Evolutionary conservation across 2,888 invertebrate genomes (phyloP).

Genomic region (Cryptus armator): DNA sequence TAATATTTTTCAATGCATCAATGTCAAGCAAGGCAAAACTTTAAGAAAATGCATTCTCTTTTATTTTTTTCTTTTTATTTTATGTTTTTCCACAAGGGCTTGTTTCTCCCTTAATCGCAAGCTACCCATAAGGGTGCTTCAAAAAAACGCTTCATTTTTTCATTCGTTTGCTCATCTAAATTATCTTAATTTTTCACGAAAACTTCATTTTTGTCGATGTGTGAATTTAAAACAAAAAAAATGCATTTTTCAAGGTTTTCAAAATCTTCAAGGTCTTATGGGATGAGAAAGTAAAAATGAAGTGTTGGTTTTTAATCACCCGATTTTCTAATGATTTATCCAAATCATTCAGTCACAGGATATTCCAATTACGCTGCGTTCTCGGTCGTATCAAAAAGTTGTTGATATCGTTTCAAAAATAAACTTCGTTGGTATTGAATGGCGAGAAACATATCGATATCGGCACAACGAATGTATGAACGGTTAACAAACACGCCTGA

Average conservation of each 20-base stretch:
- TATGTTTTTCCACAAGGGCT: background rate
- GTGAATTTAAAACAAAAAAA: too few species aligned
- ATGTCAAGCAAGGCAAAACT: background rate
- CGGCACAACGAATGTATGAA: background rate
- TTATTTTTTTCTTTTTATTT: background rate
- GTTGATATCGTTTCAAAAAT: background rate
- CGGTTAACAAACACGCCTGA: background rate
- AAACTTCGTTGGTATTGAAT: background rate
- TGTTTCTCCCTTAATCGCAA: background rate
- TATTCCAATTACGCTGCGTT: background rate
- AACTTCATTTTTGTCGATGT: too few species aligned
- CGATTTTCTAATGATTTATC: background rate
- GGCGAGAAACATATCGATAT: background rate
- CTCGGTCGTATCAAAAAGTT: background rate
- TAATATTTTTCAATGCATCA: background rate
- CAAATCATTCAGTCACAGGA: background rate
- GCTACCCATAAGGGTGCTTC: too few species aligned
- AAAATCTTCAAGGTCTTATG: too few species aligned
- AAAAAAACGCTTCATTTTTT: too few species aligned
- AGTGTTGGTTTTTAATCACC: too few species aligned
- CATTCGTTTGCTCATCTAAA: too few species aligned
- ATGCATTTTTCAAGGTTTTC: too few species aligned
- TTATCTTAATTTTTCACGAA: too few species aligned
- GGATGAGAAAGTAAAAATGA: too few species aligned
- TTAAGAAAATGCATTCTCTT: background rate